Evolutionary conservation across 2,888 invertebrate genomes (phyloP).

Genomic region (Gastracanthus pulcherrimus): DNA sequence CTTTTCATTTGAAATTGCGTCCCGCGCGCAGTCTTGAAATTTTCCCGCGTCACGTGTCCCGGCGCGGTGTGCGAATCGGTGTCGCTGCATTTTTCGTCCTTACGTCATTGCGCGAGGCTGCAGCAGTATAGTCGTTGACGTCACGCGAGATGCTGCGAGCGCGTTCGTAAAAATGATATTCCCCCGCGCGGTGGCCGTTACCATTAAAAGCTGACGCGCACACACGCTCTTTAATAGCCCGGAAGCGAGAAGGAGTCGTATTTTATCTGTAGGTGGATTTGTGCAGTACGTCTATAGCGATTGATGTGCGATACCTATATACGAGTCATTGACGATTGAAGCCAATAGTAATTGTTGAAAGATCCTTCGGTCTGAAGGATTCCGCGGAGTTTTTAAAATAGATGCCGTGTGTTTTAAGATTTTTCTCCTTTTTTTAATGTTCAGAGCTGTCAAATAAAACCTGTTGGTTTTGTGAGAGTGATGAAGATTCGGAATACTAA

Average conservation of each 20-base stretch:
- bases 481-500: no score
- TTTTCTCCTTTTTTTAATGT: neutral
- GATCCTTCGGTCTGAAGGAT: constrained; percentile 44
- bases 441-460: no score
- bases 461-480: no score
- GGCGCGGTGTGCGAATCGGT: neutral
- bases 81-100: constrained; percentile 31
- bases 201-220: neutral
- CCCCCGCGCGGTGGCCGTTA: neutral
- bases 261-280: constrained; percentile 26
- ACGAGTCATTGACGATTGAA: no score
- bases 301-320: no score
- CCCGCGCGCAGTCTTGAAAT: constrained; percentile 1
- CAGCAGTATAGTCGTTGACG: neutral
- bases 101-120: constrained; percentile 15
- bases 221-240: constrained; percentile 17
- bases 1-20: neutral
- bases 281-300: neutral
- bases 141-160: neutral
- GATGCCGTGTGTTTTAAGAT: neutral
- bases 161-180: constrained; percentile 35
- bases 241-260: constrained; percentile 24
- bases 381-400: neutral
- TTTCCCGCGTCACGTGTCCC: constrained; percentile 45
- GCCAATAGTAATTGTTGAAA: neutral